Percentiles rank a stretch among this genome's conserved stretches.
Evolutionary conservation across 2,113 vertebrate genomes (phyloP).

Genomic region (Callospermophilus lateralis): DNA sequence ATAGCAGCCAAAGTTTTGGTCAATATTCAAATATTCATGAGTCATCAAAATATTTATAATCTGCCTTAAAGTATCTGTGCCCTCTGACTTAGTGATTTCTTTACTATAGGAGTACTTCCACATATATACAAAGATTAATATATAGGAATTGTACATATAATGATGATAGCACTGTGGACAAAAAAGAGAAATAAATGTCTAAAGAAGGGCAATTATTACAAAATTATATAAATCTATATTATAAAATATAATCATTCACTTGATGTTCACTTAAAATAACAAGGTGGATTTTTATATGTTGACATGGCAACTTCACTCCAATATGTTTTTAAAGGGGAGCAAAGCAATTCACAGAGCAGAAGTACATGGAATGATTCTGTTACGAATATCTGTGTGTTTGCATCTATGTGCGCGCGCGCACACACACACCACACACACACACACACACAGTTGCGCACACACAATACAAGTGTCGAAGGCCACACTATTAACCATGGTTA

Average conservation of each 20-base stretch:
- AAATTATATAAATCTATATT: neutral
- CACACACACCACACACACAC: neutral
- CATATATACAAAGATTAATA: neutral
- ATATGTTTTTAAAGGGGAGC: neutral
- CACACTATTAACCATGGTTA: neutral
- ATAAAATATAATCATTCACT: neutral
- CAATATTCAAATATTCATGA: neutral
- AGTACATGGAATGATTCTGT: neutral
- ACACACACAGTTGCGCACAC: neutral
- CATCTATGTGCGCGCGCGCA: too few relatives aligned
- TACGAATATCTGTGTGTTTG: too few relatives aligned
- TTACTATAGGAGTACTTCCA: neutral
- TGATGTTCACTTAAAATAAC: neutral
- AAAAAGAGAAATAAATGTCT: neutral
- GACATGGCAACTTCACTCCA: neutral
- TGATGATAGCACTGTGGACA: neutral
- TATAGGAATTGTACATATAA: neutral
- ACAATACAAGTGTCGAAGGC: neutral
- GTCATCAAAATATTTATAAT: neutral
- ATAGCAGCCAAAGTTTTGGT: neutral
- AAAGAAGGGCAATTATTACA: neutral
- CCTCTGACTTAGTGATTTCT: neutral
- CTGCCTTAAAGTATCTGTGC: neutral
- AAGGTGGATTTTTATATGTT: conserved; percentile 19
- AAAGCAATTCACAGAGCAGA: neutral